phyloP scores from a whole-genome alignment of 2,888 invertebrate species.

The Lasius platythorax region DNA sequence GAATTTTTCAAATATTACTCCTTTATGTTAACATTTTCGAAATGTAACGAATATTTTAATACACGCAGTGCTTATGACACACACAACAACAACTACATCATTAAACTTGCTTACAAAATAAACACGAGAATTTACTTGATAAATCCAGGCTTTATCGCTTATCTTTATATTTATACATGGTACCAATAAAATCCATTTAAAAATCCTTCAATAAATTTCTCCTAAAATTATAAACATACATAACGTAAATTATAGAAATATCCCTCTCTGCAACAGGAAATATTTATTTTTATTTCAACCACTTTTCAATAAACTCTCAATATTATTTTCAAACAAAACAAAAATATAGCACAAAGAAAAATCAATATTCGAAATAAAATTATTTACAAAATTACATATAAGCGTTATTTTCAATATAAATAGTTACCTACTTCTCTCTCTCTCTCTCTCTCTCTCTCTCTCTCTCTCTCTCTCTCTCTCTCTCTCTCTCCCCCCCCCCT shows the following conservation, averaged over 20 bases:
- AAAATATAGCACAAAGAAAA: not conserved
- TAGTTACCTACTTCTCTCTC: not conserved
- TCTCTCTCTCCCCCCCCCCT: no score
- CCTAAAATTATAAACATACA: slow-evolving; percentile 1
- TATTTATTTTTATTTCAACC: slow-evolving; percentile 22
- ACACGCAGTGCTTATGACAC: not conserved
- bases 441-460: no score
- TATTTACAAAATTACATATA: not conserved
- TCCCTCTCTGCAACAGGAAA: not conserved
- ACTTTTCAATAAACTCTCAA: not conserved
- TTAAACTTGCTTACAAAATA: slow-evolving; percentile 10
- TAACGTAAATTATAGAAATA: slow-evolving; percentile 14
- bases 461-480: no score
- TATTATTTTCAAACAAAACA: not conserved
- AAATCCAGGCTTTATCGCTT: not conserved
- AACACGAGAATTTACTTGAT: not conserved
- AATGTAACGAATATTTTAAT: not conserved
- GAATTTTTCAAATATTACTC: not conserved
- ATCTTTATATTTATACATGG: not conserved
- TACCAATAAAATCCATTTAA: slow-evolving; percentile 21
- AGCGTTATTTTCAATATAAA: not conserved
- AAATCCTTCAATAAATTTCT: slow-evolving; percentile 33
- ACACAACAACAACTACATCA: not conserved
- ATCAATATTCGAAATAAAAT: not conserved
- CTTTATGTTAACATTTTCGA: not conserved